Base-by-base conservation (phyloP, 2,113 vertebrate genomes). In the Propithecus coquereli region DNA sequence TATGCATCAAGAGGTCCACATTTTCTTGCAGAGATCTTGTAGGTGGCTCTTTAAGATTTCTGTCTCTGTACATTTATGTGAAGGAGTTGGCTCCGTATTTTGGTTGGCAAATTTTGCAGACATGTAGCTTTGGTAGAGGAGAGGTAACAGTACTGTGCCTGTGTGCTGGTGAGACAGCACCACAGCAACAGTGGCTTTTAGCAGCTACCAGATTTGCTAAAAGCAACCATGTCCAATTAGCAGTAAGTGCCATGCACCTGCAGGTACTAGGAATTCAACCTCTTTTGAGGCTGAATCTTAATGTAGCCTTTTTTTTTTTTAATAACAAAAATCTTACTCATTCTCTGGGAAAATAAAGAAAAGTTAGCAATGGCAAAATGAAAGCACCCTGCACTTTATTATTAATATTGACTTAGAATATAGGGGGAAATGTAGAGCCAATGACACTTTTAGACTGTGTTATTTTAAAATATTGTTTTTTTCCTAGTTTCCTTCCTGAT, bases 361-460 rank as follows among this genome's bases (percentile, higher is more conserved):
- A 95, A 97, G 74, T 27, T 27, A 97, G 47, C 47, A 37, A 20
- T 70, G 61, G 68, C 74, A 77, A 76, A 94, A 93, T 65, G 20
- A 43, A 96, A 90, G 13, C 71, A 52, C 88, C 92, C 20, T 82
- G 52, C 54, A 30, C 32, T 73, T 16, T 88, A 73, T 93, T 94
- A 50, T 43, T 92, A 80, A 40, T 96, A 12, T 17, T 97, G 96
- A 66, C 96, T 74, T 74, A 97, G 50, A 96, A 66, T 57, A 82
- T 95, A 50, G 27, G 91, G 57, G 37, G 17, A 0, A 47, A 50
- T 87, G 73, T 43, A 6, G 8, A 79, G 74, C 2, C 37, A 57
- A 13, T 70, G 80, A 2, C n/a, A 43, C 22, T 82, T 97, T 85
- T 79, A 94, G 27, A 52, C 16, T 3, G 0, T 45, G 95, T 88